Evolutionary conservation across 2,797 vertebrate genomes (phyloP).

Genomic region (Scyliorhinus canicula): DNA sequence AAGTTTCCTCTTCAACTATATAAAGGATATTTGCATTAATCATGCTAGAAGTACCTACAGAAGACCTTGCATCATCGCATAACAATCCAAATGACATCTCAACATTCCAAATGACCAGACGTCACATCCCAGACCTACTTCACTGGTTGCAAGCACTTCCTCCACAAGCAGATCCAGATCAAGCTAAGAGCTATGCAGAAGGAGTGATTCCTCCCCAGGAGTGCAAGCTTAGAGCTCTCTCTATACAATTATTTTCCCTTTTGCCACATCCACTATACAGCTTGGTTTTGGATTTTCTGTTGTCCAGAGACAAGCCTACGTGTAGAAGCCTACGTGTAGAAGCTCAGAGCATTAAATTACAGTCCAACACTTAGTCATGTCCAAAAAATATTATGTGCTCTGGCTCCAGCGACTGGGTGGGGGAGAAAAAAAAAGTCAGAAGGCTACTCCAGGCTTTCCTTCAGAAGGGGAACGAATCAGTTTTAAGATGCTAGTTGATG

Average conservation of each 20-base stretch:
- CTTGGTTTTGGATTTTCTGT: background rate
- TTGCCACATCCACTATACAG: background rate
- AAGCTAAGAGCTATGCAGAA: background rate
- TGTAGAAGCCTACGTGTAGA: too few species aligned
- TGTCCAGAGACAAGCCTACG: background rate
- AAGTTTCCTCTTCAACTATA: background rate
- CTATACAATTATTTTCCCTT: background rate
- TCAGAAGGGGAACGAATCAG: background rate
- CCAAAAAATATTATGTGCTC: too few species aligned
- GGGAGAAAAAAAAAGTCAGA: too few species aligned
- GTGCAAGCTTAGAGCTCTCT: background rate
- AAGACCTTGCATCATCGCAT: too few species aligned
- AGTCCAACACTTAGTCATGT: too few species aligned
- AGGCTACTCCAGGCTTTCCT: background rate
- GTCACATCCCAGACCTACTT: background rate
- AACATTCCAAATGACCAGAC: background rate
- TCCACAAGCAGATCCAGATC: background rate
- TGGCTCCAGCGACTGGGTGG: background rate
- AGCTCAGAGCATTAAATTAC: too few species aligned
- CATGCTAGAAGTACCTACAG: too few species aligned
- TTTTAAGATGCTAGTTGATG: too few species aligned
- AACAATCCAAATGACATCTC: background rate
- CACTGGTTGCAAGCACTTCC: background rate
- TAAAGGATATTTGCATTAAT: too few species aligned
- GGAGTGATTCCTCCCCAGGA: background rate